These are phyloP conservation scores for Microchirus variegatus DNA, from an alignment of 2,797 vertebrate species.

Conservation along the genomic window DNA sequence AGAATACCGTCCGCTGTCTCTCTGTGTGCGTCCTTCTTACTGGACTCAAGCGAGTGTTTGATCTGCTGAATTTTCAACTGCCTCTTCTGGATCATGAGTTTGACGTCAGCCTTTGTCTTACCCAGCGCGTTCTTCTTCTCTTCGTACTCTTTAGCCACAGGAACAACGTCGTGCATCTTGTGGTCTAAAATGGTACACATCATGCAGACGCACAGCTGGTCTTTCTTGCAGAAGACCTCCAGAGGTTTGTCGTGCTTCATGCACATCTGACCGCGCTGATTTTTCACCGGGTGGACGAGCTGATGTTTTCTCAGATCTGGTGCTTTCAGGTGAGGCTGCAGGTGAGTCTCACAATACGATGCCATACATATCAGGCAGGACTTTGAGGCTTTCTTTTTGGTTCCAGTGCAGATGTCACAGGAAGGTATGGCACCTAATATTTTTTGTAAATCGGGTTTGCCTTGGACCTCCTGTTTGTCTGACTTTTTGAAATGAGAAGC, in stretches of 20 bases:
- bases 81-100: not conserved
- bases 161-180: not conserved
- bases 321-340: not conserved
- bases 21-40: not conserved
- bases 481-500: not conserved
- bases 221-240: slow-evolving; percentile 5
- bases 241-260: slow-evolving; percentile 1
- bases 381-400: not conserved
- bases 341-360: slow-evolving; percentile 10
- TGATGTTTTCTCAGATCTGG: not conserved
- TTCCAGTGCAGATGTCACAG: slow-evolving; percentile 9
- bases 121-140: not conserved
- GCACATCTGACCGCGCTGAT: not conserved
- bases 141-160: not conserved
- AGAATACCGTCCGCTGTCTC: not conserved
- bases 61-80: not conserved
- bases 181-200: slow-evolving; percentile 8
- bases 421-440: not conserved
- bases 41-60: not conserved
- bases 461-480: not conserved
- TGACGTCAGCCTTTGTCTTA: not conserved
- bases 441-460: not conserved
- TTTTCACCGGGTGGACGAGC: not conserved
- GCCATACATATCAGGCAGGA: slow-evolving; percentile 11
- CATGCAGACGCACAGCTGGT: slow-evolving; percentile 4